Conservation (phyloP, 2,888 invertebrate species). For the Neoaliturus tenellus region DNA sequence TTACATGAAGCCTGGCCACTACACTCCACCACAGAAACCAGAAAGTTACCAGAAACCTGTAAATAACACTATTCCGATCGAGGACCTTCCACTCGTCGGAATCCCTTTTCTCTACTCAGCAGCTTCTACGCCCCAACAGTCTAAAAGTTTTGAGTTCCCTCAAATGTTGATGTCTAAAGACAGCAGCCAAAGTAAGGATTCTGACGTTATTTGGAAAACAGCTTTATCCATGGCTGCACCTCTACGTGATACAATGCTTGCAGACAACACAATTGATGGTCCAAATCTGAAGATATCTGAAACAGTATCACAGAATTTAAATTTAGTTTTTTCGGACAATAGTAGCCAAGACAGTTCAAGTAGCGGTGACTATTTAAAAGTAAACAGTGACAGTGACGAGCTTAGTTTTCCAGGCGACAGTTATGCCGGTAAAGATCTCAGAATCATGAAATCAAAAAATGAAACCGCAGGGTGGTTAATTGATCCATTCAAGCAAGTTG, state of each 20-base stretch:
- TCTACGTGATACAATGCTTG: background rate
- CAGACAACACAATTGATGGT: background rate
- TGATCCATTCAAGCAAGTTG: background rate
- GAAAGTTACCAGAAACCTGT: background rate
- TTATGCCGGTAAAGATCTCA: background rate
- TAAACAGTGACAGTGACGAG: background rate
- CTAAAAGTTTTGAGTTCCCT: background rate
- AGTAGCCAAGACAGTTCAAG: background rate
- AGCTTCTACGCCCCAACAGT: background rate
- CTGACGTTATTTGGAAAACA: slow-evolving; percentile 44
- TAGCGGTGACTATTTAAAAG: background rate
- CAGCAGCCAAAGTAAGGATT: background rate
- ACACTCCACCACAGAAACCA: slow-evolving; percentile 56
- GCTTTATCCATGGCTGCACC: slow-evolving; percentile 43
- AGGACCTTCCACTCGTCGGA: slow-evolving; percentile 35
- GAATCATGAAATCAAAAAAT: background rate
- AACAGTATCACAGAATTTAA: background rate
- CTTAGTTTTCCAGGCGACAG: background rate
- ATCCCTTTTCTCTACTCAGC: slow-evolving; percentile 40
- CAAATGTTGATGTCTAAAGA: background rate
- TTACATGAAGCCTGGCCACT: slow-evolving; percentile 59
- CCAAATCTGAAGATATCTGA: slow-evolving; percentile 24
- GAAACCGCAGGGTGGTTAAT: background rate
- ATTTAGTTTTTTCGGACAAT: background rate
- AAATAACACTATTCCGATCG: slow-evolving; percentile 19